Evolutionary conservation across 2,113 vertebrate genomes (phyloP), one percentile per base, ranked within the genome.

Genomic region (Thoracochromis brauschi): DNA sequence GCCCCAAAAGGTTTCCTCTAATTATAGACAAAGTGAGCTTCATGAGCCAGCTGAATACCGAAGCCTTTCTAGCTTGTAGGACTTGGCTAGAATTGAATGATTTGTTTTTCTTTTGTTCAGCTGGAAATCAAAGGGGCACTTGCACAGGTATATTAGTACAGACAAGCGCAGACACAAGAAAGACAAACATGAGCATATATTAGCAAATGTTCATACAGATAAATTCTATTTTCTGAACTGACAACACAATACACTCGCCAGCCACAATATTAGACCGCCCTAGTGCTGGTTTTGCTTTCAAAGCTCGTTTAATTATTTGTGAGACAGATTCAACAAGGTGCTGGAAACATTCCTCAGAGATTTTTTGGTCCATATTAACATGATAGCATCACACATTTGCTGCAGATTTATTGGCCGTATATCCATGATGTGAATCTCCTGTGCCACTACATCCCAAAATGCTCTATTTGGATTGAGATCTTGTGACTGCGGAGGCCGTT

Each of bases 21-120:
- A 93, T 92, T 92, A 84, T 29, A 65, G 85, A 3, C 82, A 75
- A 86, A 91, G 81, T 75, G 35, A 88, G 80, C 45, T 31, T 55
- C 9, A 9, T 4, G n/a, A 87, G 51, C 55, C 51, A n/a, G 68
- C 26, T 71, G 83, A 87, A 78, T 79, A 51, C 24, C 49, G 83
- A 81, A 90, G 51, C 40, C 40, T 86, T 53, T 84, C 81, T 40
- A 58, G 47, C 40, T 51, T 2, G 17, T 51, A 49, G 85, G 81
- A 68, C 14, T 31, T 49, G 31, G 13, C 26, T 42, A n/a, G 78
- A 89, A 82, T 26, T 11, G 29, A 84, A 84, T 58, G 16, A 83
- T 87, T 83, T 85, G 53, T 83, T 80, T 80, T 84, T 54, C 63
- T 86, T 86, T 84, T 79, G 78, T 78, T 83, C 31, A 12, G 6